A percentile compares a stretch with the other conserved stretches of the same genome.
phyloP scores from a whole-genome alignment of 2,113 vertebrate species.

The Isurus oxyrinchus region DNA sequence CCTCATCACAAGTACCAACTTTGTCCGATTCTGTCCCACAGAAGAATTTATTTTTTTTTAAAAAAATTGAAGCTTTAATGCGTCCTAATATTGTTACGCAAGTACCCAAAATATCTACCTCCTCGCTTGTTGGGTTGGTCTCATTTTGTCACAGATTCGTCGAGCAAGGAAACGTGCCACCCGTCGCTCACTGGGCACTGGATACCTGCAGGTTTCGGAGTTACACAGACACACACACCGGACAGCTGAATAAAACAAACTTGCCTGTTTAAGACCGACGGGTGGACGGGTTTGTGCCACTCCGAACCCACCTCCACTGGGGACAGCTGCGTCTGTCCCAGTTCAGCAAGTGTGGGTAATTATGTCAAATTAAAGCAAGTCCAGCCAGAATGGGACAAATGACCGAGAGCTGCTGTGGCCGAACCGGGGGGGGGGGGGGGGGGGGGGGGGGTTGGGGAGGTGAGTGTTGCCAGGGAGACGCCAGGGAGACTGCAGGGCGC shows the following conservation, averaged over 20 bases:
- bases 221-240: background rate
- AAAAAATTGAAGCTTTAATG: background rate
- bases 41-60: background rate
- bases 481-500: background rate
- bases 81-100: too few relatives aligned
- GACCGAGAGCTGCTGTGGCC: background rate
- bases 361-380: background rate
- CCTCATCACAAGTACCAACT: background rate
- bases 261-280: background rate
- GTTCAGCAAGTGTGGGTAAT: background rate
- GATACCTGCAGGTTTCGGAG: background rate
- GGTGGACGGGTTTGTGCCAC: background rate
- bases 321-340: background rate
- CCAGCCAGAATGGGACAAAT: background rate
- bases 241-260: background rate
- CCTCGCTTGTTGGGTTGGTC: too few relatives aligned
- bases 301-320: background rate
- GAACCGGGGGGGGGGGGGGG: too few relatives aligned
- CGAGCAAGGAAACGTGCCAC: too few relatives aligned
- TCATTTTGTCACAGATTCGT: too few relatives aligned
- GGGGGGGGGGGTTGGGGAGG: background rate
- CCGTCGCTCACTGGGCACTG: too few relatives aligned
- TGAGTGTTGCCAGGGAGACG: background rate
- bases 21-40: background rate
- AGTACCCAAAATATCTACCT: too few relatives aligned